Conservation (phyloP, 1,140 invertebrate species). For the Monochamus saltuarius region DNA sequence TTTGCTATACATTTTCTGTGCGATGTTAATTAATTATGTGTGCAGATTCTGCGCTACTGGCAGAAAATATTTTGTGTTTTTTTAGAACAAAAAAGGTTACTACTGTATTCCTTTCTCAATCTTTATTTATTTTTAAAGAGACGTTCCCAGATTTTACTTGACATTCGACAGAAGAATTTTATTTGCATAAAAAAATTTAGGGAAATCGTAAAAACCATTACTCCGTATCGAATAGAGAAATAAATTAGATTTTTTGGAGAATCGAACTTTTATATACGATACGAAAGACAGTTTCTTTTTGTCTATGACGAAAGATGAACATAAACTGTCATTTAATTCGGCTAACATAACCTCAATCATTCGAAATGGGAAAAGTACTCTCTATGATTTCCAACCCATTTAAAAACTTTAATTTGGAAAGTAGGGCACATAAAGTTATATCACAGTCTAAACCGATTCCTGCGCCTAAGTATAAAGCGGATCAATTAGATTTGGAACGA, state of each 20-base stretch:
- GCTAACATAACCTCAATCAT: constrained; percentile 25
- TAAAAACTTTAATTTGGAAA: constrained; percentile 68
- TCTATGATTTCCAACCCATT: constrained; percentile 55
- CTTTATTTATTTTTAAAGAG: constrained; percentile 21
- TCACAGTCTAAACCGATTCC: constrained; percentile 64
- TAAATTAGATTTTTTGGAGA: too few species aligned
- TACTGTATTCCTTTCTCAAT: constrained; percentile 16
- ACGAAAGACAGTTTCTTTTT: too few species aligned
- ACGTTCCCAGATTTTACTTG: neutral
- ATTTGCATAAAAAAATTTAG: too few species aligned
- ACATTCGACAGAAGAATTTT: too few species aligned
- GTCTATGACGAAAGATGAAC: too few species aligned
- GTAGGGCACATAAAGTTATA: constrained; percentile 67
- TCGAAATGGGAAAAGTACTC: constrained; percentile 57
- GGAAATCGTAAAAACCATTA: too few species aligned
- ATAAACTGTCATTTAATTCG: too few species aligned
- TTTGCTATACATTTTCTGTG: too few species aligned
- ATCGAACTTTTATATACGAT: too few species aligned
- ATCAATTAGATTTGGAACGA: constrained; percentile 61
- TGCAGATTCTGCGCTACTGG: constrained; percentile 1
- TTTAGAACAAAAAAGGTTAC: constrained; percentile 21
- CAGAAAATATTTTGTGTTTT: constrained; percentile 19
- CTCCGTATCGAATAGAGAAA: too few species aligned
- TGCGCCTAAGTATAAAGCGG: constrained; percentile 64
- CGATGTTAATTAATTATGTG: too few species aligned